These are phyloP conservation scores for Dryas iulia DNA, from an alignment of 1,140 invertebrate genomes.

Conservation along the genomic window DNA sequence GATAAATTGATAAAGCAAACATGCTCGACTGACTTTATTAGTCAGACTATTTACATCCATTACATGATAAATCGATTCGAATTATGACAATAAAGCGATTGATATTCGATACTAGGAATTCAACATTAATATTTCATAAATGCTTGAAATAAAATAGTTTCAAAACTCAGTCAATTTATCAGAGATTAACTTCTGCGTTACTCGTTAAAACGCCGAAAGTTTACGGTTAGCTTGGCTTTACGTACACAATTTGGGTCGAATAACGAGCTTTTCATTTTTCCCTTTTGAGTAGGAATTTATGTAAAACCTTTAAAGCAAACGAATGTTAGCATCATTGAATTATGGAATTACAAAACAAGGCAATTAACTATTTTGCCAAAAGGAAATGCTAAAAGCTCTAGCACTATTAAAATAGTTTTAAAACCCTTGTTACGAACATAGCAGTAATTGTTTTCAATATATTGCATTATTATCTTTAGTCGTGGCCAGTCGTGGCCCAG, in stretches of 20 bases:
- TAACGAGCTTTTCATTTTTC: conserved; percentile 52
- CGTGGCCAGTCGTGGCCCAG: too few species aligned
- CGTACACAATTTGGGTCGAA: conserved; percentile 54
- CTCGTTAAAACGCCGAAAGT: conserved; percentile 53
- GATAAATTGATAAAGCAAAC: conserved; percentile 50
- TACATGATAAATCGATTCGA: conserved; percentile 31
- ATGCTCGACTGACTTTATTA: conserved; percentile 36
- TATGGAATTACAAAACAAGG: conserved; percentile 48
- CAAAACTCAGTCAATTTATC: conserved; percentile 39
- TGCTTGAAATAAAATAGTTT: conserved; percentile 19
- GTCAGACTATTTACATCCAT: conserved; percentile 31
- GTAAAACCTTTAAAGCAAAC: conserved; percentile 37
- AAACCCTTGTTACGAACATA: too few species aligned
- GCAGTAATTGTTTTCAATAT: too few species aligned
- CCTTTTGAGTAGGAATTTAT: conserved; percentile 45
- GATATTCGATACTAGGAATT: conserved; percentile 1
- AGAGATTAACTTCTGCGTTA: conserved; percentile 43
- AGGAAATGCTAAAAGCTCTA: background rate
- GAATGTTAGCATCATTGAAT: conserved; percentile 41
- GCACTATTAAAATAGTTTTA: too few species aligned
- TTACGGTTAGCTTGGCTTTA: conserved; percentile 48
- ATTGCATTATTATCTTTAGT: too few species aligned
- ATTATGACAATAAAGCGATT: conserved; percentile 8
- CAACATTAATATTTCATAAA: conserved; percentile 6
- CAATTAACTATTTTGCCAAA: conserved; percentile 1